A percentile compares a stretch with the other conserved stretches of the same genome.
phyloP scores from a whole-genome alignment of 2,888 invertebrate genomes.

The Philhelius pedissequus region DNA sequence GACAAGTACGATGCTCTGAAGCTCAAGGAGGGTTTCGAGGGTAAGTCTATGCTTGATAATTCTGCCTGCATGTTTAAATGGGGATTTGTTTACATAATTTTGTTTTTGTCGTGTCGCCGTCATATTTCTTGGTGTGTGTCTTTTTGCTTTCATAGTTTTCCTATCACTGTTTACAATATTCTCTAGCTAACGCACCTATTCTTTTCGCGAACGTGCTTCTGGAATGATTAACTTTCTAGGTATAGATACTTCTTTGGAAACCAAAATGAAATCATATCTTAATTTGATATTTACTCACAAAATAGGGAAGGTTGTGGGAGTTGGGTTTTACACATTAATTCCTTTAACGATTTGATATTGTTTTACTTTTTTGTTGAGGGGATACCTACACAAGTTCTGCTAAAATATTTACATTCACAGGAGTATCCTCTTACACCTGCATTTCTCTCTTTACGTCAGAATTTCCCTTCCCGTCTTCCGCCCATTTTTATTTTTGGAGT shows the following conservation, averaged over 20 bases:
- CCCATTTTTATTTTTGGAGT: not conserved
- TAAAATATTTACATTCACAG: not conserved
- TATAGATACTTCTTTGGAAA: not conserved
- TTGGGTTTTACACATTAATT: too few species aligned
- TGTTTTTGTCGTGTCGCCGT: constrained; percentile 27
- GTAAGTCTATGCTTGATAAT: constrained; percentile 79
- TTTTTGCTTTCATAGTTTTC: not conserved
- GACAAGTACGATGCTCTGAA: constrained; percentile 87
- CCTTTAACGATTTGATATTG: not conserved
- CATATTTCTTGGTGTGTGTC: not conserved
- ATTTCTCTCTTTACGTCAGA: not conserved
- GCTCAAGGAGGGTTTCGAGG: constrained; percentile 88
- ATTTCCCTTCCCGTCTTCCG: not conserved
- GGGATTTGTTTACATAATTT: constrained; percentile 3
- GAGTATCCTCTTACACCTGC: not conserved
- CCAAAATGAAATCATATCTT: not conserved
- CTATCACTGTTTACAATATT: not conserved
- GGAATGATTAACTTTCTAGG: not conserved
- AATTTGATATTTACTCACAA: not conserved
- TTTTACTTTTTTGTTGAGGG: not conserved
- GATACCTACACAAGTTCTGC: not conserved
- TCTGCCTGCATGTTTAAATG: not conserved
- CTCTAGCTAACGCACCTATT: not conserved
- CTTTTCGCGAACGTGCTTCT: not conserved
- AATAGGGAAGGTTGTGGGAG: not conserved